phyloP scores from a whole-genome alignment of 2,113 vertebrate genomes.

The Enhydra lutris region DNA sequence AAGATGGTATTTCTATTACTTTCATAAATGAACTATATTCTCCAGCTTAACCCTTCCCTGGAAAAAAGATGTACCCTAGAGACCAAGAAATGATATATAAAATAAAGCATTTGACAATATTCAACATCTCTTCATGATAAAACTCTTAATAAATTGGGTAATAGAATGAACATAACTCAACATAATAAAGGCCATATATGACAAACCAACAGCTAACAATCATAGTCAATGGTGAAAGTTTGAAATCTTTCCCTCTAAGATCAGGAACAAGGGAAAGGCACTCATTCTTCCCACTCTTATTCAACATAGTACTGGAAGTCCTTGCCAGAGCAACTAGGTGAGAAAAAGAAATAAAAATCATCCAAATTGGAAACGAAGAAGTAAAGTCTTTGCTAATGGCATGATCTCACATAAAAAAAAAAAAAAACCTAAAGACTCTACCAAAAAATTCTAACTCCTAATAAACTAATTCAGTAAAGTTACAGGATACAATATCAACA shows the following conservation, averaged over 20 bases:
- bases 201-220: background rate
- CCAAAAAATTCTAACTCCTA: background rate
- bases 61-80: background rate
- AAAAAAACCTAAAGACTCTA: background rate
- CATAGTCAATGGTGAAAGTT: background rate
- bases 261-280: background rate
- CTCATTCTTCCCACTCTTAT: background rate
- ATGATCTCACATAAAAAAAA: background rate
- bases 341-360: background rate
- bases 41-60: background rate
- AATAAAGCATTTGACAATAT: background rate
- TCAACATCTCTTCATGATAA: background rate
- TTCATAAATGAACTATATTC: background rate
- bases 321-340: background rate
- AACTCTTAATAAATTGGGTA: background rate
- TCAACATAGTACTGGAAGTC: background rate
- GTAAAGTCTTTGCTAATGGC: background rate
- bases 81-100: background rate
- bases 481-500: background rate
- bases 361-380: background rate
- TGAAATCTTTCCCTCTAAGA: background rate
- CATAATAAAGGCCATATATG: background rate
- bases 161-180: background rate
- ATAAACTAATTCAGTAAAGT: background rate
- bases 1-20: background rate